phyloP scores from a whole-genome alignment of 2,113 vertebrate species.

The Podarcis cretensis region DNA sequence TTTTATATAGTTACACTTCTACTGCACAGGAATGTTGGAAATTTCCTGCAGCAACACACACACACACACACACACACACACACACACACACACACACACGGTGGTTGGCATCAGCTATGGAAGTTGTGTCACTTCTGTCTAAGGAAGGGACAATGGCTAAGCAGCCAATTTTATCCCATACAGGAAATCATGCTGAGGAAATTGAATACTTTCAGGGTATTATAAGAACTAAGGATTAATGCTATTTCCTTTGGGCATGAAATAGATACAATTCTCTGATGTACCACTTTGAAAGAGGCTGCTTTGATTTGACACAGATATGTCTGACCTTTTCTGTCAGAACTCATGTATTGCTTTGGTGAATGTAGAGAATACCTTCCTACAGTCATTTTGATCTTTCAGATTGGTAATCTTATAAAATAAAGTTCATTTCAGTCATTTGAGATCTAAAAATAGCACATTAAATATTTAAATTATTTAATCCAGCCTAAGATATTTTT shows the following conservation, averaged over 20 bases:
- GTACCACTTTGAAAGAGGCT: conserved; percentile 31
- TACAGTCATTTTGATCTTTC: conserved; percentile 8
- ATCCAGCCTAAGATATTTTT: not conserved
- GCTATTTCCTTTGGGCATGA: conserved; percentile 18
- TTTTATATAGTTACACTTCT: not conserved
- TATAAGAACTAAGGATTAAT: conserved; percentile 13
- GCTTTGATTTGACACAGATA: conserved; percentile 27
- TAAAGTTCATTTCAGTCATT: not conserved
- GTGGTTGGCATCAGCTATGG: not conserved
- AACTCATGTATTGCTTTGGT: not conserved
- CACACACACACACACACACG: too few relatives aligned
- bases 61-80: too few relatives aligned
- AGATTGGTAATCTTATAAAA: not conserved
- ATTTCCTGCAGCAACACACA: not conserved
- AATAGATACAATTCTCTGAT: conserved; percentile 8
- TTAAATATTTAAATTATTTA: not conserved
- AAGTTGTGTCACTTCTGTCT: not conserved
- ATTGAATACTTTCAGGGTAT: not conserved
- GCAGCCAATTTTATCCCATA: conserved; percentile 3
- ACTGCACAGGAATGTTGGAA: not conserved
- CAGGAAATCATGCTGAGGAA: conserved; percentile 27
- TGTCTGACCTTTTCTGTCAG: conserved; percentile 33
- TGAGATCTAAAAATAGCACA: not conserved
- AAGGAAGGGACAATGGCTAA: not conserved
- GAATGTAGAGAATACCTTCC: not conserved